Conservation (phyloP, 2,113 vertebrate species). For the Ctenodactylus gundi region DNA sequence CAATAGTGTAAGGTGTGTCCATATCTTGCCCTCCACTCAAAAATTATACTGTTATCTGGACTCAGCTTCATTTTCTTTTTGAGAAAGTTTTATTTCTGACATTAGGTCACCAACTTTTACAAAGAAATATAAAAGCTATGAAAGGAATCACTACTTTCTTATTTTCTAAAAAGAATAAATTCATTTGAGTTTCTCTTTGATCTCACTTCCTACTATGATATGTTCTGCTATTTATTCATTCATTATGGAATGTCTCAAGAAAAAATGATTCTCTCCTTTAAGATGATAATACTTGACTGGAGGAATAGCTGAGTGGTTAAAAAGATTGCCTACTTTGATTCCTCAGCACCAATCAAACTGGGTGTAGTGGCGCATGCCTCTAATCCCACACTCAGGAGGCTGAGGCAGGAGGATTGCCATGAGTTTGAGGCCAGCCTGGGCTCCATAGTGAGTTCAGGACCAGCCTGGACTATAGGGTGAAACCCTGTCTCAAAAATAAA, state of each 20-base stretch:
- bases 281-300: too few species aligned
- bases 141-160: constrained; percentile 82
- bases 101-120: constrained; percentile 79
- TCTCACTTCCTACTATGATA: constrained; percentile 79
- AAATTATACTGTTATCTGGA: constrained; percentile 80
- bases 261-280: constrained; percentile 79
- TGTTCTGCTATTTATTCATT: constrained; percentile 81
- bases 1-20: constrained; percentile 71
- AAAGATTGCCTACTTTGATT: too few species aligned
- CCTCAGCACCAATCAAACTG: too few species aligned
- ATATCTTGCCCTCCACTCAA: constrained; percentile 72
- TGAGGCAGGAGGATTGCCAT: too few species aligned
- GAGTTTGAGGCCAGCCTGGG: too few species aligned
- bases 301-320: too few species aligned
- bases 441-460: too few species aligned
- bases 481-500: too few species aligned
- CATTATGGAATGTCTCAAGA: constrained; percentile 65
- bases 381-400: too few species aligned
- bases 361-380: too few species aligned
- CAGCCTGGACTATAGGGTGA: too few species aligned
- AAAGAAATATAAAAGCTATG: constrained; percentile 79
- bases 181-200: constrained; percentile 80
- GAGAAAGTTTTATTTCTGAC: constrained; percentile 79
- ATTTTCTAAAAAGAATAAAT: constrained; percentile 83
- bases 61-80: constrained; percentile 76